Base-by-base conservation (phyloP, 2,113 vertebrate species). In the Poeciliopsis retropinna region DNA sequence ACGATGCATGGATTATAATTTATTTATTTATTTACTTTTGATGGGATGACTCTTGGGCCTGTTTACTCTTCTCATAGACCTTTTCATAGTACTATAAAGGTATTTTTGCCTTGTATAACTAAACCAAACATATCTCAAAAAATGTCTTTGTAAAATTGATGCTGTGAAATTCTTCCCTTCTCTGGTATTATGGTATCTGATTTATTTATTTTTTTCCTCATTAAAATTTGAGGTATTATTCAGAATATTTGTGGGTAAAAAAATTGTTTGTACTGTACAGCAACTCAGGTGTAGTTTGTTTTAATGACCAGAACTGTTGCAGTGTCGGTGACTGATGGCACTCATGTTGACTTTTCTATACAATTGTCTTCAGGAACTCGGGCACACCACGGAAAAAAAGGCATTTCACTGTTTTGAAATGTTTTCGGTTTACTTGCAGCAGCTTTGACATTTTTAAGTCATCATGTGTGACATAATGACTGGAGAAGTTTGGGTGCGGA, bases 271-370 rank as follows among this genome's bases (percentile, higher is more conserved):
- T 41, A 41, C 41, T 67, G 28, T 70, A 66, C 60, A 51, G 32
- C 15, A 4, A 78, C 64, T 51, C 60, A 44, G 64, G 64, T 77
- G 64, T 60, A 28, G 30, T 73, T 62, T 67, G 28, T 67, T 76
- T 67, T 64, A 54, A 54, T 66, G 82, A 74, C 27, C 28, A 51
- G 66, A 60, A 80, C 70, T 72, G 60, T 34, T 80, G 51, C 44
- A 71, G 3, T 74, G 47, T 47, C 2, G 66, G 15, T 64, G 41
- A 73, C 5, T 4, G 3, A 37, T 14, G 31, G 14, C 73, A 41
- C 28, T 29, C 17, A 30, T 65, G 75, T 54, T 61, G 3, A 32
- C 30, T 71, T 82, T 66, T 37, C n/a, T 64, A 70, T 11, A 41
- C 4, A 14, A 41, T 2, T 14, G 13, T 15, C 44, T 47, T 47